These are phyloP conservation scores for Parasteatoda tepidariorum DNA, from an alignment of 1,140 invertebrate genomes.

Conservation along the genomic window DNA sequence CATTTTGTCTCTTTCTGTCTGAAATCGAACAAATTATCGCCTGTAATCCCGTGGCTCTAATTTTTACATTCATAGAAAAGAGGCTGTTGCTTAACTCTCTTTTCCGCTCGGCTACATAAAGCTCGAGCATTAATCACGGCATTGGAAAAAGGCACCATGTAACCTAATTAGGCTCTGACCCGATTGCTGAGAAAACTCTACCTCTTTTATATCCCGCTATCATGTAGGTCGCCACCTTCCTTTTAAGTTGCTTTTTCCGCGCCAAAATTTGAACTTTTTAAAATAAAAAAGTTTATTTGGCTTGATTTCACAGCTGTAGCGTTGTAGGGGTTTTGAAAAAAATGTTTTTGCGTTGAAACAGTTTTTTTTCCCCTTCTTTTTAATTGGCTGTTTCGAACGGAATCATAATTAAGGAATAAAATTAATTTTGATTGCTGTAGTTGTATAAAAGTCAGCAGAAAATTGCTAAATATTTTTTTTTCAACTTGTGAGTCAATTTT, in stretches of 20 bases:
- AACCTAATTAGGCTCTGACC: conserved; percentile 51
- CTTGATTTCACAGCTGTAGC: neutral
- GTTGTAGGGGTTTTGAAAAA: neutral
- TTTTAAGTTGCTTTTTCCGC: conserved; percentile 14
- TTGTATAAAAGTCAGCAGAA: no score
- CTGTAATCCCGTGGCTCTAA: neutral
- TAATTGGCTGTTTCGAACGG: no score
- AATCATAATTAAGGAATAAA: no score
- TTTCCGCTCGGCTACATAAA: neutral
- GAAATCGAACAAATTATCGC: neutral
- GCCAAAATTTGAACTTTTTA: neutral
- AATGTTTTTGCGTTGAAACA: neutral
- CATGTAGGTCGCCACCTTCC: neutral
- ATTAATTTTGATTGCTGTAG: no score
- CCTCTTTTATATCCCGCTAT: neutral
- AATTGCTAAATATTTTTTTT: no score
- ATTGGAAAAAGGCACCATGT: conserved; percentile 8
- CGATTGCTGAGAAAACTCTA: conserved; percentile 5
- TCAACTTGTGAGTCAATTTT: no score
- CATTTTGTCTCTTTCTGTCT: no score
- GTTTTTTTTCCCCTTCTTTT: no score
- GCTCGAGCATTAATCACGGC: neutral
- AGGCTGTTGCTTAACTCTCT: neutral
- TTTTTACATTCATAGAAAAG: neutral
- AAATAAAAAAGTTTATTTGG: neutral